These are phyloP conservation scores for Lacerta agilis DNA, from an alignment of 2,797 vertebrate genomes.

Conservation along the genomic window DNA sequence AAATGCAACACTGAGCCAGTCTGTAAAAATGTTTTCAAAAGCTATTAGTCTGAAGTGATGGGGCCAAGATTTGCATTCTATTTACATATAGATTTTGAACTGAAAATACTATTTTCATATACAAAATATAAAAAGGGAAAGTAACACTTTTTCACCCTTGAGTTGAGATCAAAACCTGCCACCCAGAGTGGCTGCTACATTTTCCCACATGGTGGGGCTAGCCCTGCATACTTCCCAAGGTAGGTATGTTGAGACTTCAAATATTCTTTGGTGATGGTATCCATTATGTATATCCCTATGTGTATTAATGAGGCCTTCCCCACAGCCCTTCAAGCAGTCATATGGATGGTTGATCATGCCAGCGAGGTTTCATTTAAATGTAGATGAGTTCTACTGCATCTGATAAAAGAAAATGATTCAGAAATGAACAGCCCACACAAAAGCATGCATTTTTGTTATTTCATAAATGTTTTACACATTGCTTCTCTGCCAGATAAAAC, in stretches of 20 bases:
- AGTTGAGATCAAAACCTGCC: neutral
- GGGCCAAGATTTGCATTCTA: neutral
- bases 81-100: neutral
- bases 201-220: neutral
- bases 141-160: neutral
- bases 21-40: neutral
- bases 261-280: neutral
- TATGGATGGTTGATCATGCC: neutral
- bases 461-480: neutral
- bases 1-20: neutral
- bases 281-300: neutral
- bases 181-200: neutral
- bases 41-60: neutral
- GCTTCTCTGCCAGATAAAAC: neutral
- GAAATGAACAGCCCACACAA: neutral
- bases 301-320: rapidly evolving
- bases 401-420: neutral
- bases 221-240: neutral
- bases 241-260: neutral
- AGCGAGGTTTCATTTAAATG: neutral
- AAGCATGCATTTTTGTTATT: neutral
- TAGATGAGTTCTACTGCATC: neutral
- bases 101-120: neutral
- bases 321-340: rapidly evolving
- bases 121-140: neutral